Base-by-base conservation (phyloP, 2,113 vertebrate species). In the Glaucidium brasilianum region DNA sequence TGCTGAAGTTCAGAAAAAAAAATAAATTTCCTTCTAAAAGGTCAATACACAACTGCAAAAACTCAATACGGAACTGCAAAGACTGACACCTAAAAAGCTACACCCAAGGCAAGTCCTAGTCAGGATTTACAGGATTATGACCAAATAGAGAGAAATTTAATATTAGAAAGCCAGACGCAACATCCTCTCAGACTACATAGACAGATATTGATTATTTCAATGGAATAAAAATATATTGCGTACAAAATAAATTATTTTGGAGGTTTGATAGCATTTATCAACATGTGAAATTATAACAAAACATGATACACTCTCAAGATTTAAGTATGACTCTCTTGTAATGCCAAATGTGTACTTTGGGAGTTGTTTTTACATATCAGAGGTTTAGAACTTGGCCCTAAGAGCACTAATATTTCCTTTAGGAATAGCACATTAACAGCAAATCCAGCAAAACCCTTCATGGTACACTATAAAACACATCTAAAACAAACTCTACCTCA, bases 351-450 rank as follows among this genome's bases (percentile, higher is more conserved):
- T 83, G 63, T 88, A 56, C 64, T 84, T 3, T n/a, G 88, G 88
- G 87, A 94, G 50, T 26, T 95, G n/a, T 58, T 84, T 80, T 94
- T 64, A 75, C 29, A 47, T 88, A 60, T 85, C 50, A 73, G 60
- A 81, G 18, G 21, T 53, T 71, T 75, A 85, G 60, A 84, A 87
- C 21, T 72, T 74, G 56, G 39, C 81, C 62, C 45, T 89, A 75
- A 86, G 88, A 92, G 82, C 32, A 91, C 73, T 79, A 93, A 16
- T 84, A 90, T 72, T 92, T 94, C 76, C 58, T 72, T 71, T 64
- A 49, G 74, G 84, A 96, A 92, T 37, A 66, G 50, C 60, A 77
- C 11, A 88, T 69, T 56, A 89, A 69, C n/a, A 84, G 49, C n/a
- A 88, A 85, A 94, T 83, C 34, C 60, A 90, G 59, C 19, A 85